Conservation (phyloP, 2,113 vertebrate species). For the Thermophis baileyi region DNA sequence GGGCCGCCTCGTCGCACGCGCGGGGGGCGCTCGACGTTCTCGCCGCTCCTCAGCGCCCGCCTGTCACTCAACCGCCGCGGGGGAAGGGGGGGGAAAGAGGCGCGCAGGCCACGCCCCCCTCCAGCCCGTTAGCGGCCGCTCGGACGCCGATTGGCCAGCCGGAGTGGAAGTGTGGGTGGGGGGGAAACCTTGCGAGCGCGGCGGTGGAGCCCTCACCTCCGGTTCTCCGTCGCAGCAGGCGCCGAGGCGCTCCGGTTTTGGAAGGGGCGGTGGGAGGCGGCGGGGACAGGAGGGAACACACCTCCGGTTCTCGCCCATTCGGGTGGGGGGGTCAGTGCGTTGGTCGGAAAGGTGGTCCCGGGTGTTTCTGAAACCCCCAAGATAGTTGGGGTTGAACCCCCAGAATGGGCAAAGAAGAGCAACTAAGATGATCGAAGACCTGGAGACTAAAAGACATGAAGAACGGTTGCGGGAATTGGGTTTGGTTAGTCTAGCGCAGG, state of each 20-base stretch:
- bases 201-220: not conserved
- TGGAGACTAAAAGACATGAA: not conserved
- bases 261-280: too few relatives aligned
- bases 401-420: too few relatives aligned
- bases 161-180: not conserved
- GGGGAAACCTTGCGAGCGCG: not conserved
- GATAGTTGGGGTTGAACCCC: not conserved
- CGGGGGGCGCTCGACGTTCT: not conserved
- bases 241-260: not conserved
- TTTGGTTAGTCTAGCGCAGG: too few relatives aligned
- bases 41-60: not conserved
- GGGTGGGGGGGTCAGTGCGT: not conserved
- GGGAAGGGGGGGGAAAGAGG: not conserved
- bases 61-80: slow-evolving; percentile 27
- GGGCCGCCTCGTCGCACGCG: slow-evolving; percentile 38
- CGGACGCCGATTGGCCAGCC: not conserved
- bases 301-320: not conserved
- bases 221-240: not conserved
- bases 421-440: too few relatives aligned
- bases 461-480: too few relatives aligned
- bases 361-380: not conserved
- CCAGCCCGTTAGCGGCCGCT: not conserved
- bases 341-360: not conserved
- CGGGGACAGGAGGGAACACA: not conserved
- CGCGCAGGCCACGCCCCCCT: not conserved